Percentiles rank a stretch among this genome's conserved stretches.
These are phyloP conservation scores for Argyrosomus regius DNA, from an alignment of 2,797 vertebrate genomes.

Conservation along the genomic window DNA sequence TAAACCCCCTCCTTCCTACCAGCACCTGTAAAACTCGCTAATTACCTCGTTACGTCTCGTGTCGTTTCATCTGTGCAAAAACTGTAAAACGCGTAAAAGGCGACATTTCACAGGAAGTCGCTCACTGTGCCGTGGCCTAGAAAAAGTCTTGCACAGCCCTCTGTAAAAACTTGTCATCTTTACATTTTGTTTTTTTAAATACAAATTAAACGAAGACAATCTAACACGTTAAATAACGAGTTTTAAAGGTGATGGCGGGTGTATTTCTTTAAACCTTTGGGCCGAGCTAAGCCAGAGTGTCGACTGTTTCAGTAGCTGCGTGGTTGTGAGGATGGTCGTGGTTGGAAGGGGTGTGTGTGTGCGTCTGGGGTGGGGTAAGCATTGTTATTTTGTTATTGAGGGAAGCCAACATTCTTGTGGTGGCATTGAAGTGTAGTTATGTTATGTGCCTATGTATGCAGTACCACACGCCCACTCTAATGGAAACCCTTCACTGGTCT, in stretches of 20 bases:
- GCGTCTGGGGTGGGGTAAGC: conserved; percentile 44
- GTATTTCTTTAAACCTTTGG: neutral
- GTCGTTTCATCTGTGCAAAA: neutral
- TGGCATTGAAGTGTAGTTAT: conserved; percentile 71
- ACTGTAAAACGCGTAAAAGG: neutral
- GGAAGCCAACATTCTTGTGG: conserved; percentile 73
- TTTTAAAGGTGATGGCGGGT: neutral
- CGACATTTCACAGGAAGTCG: neutral
- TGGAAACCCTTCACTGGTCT: conserved; percentile 36
- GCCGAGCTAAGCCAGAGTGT: neutral
- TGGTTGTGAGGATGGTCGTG: conserved; percentile 32
- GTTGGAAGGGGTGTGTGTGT: conserved; percentile 35
- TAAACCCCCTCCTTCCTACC: neutral
- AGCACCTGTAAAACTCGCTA: neutral
- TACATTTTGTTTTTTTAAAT: neutral
- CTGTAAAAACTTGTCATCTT: neutral
- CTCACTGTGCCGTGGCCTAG: neutral
- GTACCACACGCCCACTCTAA: conserved; percentile 53
- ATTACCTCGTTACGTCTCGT: neutral
- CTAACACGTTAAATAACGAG: neutral
- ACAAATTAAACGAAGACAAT: neutral
- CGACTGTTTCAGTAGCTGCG: neutral
- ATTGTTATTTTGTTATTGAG: conserved; percentile 62
- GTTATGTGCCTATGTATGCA: conserved; percentile 49
- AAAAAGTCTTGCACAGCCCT: neutral